These are phyloP conservation scores for Thecocarcelia acutangulata DNA, from an alignment of 2,888 invertebrate species.

Conservation along the genomic window DNA sequence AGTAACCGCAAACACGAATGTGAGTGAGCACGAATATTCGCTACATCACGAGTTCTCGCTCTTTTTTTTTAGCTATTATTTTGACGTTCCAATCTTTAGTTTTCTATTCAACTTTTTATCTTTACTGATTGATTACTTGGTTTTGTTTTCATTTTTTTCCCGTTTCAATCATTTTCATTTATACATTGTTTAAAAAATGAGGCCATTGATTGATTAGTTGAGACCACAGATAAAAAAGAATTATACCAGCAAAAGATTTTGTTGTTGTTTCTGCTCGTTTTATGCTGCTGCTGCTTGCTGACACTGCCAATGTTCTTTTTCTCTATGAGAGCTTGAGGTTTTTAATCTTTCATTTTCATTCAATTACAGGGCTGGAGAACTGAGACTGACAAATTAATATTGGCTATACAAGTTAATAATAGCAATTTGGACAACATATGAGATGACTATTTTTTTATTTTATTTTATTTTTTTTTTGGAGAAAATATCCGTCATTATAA, in stretches of 20 bases:
- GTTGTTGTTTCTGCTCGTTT: slow-evolving; percentile 1
- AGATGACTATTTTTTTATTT: too few species aligned
- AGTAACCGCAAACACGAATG: too few species aligned
- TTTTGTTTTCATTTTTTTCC: slow-evolving; percentile 25
- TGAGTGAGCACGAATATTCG: too few species aligned
- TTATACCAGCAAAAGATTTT: background rate
- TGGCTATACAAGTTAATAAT: too few species aligned
- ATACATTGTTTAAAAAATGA: slow-evolving; percentile 28
- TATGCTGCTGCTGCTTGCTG: background rate
- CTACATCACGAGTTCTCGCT: too few species aligned
- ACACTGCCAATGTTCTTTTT: background rate
- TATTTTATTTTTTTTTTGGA: too few species aligned
- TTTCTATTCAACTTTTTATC: slow-evolving; percentile 7
- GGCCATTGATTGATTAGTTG: slow-evolving; percentile 56
- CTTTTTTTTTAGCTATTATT: too few species aligned
- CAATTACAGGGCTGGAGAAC: background rate
- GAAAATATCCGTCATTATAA: too few species aligned
- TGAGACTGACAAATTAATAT: too few species aligned
- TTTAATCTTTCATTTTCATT: background rate
- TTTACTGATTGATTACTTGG: background rate
- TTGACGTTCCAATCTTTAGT: background rate
- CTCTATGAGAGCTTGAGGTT: background rate
- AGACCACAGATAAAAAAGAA: slow-evolving; percentile 36
- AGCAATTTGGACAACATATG: too few species aligned
- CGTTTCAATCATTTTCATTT: slow-evolving; percentile 3